These are phyloP conservation scores for Pristionchus exspectatus DNA, from an alignment of 2,888 invertebrate genomes.

Conservation along the genomic window DNA sequence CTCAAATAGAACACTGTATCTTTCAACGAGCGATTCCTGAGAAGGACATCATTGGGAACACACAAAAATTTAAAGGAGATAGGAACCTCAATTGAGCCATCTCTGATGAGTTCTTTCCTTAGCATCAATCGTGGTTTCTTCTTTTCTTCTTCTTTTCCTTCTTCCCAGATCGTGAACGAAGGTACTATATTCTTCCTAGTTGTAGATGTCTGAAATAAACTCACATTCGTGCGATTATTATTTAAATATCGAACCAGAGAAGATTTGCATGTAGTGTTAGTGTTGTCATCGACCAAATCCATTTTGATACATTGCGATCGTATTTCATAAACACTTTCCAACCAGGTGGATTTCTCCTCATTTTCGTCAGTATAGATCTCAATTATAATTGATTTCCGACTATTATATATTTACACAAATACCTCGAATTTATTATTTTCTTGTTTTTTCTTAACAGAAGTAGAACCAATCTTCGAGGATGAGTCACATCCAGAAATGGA, in stretches of 20 bases:
- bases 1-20: slow-evolving; percentile 8
- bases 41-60: neutral
- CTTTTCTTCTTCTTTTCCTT: slow-evolving; percentile 41
- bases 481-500: slow-evolving; percentile 46
- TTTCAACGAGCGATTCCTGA: slow-evolving; percentile 30
- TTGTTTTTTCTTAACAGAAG: neutral
- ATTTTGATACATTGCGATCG: neutral
- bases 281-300: slow-evolving; percentile 17
- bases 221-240: neutral
- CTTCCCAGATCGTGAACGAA: slow-evolving; percentile 32
- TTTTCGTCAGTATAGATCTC: slow-evolving; percentile 62
- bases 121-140: slow-evolving; percentile 52
- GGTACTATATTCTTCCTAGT: neutral
- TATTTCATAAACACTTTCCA: slow-evolving; percentile 67
- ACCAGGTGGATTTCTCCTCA: slow-evolving; percentile 61
- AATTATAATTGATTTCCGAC: neutral
- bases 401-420: neutral
- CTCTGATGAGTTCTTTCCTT: slow-evolving; percentile 27
- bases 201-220: neutral
- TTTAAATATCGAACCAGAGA: neutral
- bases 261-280: neutral
- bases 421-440: slow-evolving; percentile 23
- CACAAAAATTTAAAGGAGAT: neutral
- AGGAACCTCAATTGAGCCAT: slow-evolving; percentile 43
- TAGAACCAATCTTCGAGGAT: neutral